phyloP scores from a whole-genome alignment of 2,113 vertebrate genomes.

The Pollachius pollachius region DNA sequence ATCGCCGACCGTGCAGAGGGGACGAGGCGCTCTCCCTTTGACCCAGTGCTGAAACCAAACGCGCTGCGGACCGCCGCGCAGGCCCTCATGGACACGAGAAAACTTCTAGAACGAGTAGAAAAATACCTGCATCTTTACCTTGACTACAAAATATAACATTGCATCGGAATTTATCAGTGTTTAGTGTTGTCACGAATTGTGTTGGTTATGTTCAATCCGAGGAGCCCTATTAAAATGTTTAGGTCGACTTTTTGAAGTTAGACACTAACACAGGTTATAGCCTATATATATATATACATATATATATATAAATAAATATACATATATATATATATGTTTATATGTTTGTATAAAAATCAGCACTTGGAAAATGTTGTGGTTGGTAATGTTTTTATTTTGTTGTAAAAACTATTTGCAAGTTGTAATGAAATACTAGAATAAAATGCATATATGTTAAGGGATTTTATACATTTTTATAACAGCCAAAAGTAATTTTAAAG shows the following conservation, averaged over 20 bases:
- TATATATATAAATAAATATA: too few species aligned
- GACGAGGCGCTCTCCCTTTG: constrained; percentile 60
- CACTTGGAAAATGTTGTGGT: constrained; percentile 75
- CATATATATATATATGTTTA: too few species aligned
- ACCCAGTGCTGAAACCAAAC: constrained; percentile 76
- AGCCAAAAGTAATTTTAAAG: background rate
- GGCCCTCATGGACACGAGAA: background rate
- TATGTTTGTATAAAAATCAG: constrained; percentile 54
- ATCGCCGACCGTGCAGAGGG: constrained; percentile 10
- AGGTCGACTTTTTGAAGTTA: constrained; percentile 63
- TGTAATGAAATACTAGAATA: constrained; percentile 73
- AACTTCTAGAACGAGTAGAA: constrained; percentile 4
- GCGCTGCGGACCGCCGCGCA: constrained; percentile 14
- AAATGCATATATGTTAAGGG: constrained; percentile 58
- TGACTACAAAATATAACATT: constrained; percentile 11
- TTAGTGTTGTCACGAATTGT: constrained; percentile 54
- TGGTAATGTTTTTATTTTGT: constrained; percentile 71
- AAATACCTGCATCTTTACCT: constrained; percentile 7
- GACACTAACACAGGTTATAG: constrained; percentile 73
- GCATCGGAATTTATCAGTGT: constrained; percentile 40
- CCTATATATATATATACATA: too few species aligned
- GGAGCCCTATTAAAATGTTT: constrained; percentile 50
- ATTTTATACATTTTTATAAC: constrained; percentile 26
- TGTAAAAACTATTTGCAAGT: constrained; percentile 78
- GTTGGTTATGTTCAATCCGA: constrained; percentile 44